Evolutionary conservation across 2,888 invertebrate species (phyloP).

Genomic region (Apodemia duryi): DNA sequence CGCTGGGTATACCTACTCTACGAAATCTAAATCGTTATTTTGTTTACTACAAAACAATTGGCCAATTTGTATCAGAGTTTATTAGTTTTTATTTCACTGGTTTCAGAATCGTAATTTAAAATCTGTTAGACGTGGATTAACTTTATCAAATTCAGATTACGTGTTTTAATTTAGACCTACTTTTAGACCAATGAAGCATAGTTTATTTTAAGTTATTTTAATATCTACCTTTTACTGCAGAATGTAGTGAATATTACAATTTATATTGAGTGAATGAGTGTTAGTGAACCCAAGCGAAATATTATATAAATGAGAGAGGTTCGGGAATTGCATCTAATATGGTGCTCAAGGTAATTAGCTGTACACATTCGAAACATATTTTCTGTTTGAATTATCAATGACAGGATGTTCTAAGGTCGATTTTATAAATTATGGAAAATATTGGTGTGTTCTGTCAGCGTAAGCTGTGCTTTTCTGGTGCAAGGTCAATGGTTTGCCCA

Average conservation of each 20-base stretch:
- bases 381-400: neutral
- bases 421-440: neutral
- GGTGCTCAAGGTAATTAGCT: neutral
- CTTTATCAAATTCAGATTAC: too few species aligned
- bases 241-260: neutral
- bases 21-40: constrained; percentile 14
- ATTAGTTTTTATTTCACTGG: too few species aligned
- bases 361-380: neutral
- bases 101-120: too few species aligned
- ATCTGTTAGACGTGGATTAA: too few species aligned
- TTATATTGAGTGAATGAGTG: neutral
- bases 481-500: neutral
- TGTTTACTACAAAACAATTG: neutral
- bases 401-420: neutral
- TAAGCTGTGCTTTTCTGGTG: too few species aligned
- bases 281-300: too few species aligned
- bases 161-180: too few species aligned
- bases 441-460: too few species aligned
- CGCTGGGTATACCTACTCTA: constrained; percentile 21
- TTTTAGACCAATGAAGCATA: too few species aligned
- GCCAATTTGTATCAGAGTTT: too few species aligned
- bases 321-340: neutral
- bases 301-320: neutral
- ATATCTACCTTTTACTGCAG: neutral
- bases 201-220: neutral